Percentiles rank a stretch among this genome's conserved stretches.
These are phyloP conservation scores for Tenthredo distinguenda DNA, from an alignment of 2,888 invertebrate genomes.

Conservation along the genomic window DNA sequence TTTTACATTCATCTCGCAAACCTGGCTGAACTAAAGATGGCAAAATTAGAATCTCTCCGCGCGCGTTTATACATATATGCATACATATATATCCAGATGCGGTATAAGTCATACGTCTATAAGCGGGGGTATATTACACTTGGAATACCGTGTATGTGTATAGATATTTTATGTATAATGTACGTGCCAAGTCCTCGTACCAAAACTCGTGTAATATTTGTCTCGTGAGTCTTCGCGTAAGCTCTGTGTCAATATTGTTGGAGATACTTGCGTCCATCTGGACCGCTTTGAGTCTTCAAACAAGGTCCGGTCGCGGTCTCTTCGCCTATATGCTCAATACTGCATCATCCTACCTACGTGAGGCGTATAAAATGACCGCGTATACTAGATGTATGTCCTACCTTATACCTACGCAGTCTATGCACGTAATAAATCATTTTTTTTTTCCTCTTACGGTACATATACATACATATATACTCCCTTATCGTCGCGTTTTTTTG, in stretches of 20 bases:
- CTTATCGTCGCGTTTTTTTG: not conserved
- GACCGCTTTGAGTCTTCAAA: conserved; percentile 57
- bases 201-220: conserved; percentile 11
- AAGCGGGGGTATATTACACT: not conserved
- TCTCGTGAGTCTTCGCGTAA: conserved; percentile 44
- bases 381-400: not conserved
- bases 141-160: not conserved
- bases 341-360: conserved; percentile 28
- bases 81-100: no score
- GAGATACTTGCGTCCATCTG: conserved; percentile 56
- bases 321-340: conserved; percentile 37
- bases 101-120: no score
- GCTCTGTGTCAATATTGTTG: conserved; percentile 64
- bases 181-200: conserved; percentile 1
- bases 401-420: not conserved
- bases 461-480: not conserved
- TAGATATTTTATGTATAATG: not conserved
- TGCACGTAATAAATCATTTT: not conserved
- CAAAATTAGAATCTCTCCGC: not conserved
- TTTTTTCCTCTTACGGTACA: not conserved
- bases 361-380: conserved; percentile 7
- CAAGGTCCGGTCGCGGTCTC: conserved; percentile 56
- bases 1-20: not conserved
- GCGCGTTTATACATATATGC: not conserved
- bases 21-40: not conserved